phyloP scores from a whole-genome alignment of 2,113 vertebrate species.

The Notothenia rossii region DNA sequence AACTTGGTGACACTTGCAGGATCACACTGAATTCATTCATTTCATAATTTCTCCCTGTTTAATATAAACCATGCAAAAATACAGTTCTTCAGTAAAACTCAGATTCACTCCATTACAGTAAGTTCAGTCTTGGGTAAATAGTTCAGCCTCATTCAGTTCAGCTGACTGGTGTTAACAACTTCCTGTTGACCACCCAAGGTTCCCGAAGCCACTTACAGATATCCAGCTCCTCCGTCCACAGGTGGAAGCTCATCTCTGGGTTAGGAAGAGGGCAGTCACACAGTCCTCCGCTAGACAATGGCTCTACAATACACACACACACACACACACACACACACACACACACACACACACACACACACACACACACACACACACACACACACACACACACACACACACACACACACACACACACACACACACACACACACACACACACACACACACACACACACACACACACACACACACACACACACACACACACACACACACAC shows the following conservation, averaged over 20 bases:
- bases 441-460: conserved; percentile 33
- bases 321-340: conserved; percentile 35
- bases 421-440: conserved; percentile 31
- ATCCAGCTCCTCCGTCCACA: conserved; percentile 91
- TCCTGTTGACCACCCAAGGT: conserved; percentile 21
- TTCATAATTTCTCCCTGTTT: background rate
- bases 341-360: conserved; percentile 31
- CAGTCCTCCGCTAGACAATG: conserved; percentile 69
- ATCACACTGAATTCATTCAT: background rate
- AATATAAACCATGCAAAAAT: background rate
- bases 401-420: conserved; percentile 29
- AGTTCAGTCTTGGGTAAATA: background rate
- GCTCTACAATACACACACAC: conserved; percentile 63
- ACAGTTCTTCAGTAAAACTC: too few species aligned
- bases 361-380: conserved; percentile 31
- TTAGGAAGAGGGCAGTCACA: conserved; percentile 86
- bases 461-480: conserved; percentile 29
- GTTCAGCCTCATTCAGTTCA: background rate
- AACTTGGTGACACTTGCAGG: too few species aligned
- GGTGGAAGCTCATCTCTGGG: conserved; percentile 91
- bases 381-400: conserved; percentile 32
- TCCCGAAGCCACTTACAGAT: conserved; percentile 79
- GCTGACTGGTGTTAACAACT: conserved; percentile 33
- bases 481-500: conserved; percentile 30
- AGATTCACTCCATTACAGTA: background rate